Base-by-base conservation (phyloP, 2,888 invertebrate species). In the Cheilosia vulpina region DNA sequence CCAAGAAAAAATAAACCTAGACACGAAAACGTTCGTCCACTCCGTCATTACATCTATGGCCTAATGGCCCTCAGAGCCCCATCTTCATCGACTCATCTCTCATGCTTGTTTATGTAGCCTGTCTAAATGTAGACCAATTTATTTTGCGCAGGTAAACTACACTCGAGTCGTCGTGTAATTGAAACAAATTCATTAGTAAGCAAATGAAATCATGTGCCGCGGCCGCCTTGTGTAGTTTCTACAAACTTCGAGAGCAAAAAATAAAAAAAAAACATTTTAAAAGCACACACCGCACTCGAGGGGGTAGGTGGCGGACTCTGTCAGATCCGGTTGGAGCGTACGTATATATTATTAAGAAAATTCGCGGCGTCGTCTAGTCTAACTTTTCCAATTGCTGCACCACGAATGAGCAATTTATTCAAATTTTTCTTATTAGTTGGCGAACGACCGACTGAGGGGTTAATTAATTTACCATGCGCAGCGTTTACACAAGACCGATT, bases 381-480 rank as follows among this genome's bases (percentile, higher is more conserved):
- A 79, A 84, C 71, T 79, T 84, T 79, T 84, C 71, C 75, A 79
- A 75, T 71, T 75, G 65, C 53, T 84, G 79, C 84, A 84, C 71
- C 84, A 84, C 75, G 75, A 75, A 71, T 76, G 57, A 79, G 58
- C 75, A 76, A 79, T 71, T 84, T 75, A 71, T 77, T 77, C 47
- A 69, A 76, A 69, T 75, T 81, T 21, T 62, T 57, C 58, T 72
- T 65, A 58, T 58, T 63, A 66, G 41, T 47, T 58, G 58, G 17
- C 60, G 4, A 19, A 21, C 50, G 13, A 4, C 19, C 21, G 65
- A 21, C 11, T 2, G 9, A 43, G 45, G 50, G 71, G 69, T 58
- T 76, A 81, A 75, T 81, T 76, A 75, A 75, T 80, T 80, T 31
- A 62, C 68, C 45, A 80, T 55, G 73, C 47, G 55, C 17, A 73